These are phyloP conservation scores for Colletes latitarsis DNA, from an alignment of 1,140 invertebrate species.

Conservation along the genomic window DNA sequence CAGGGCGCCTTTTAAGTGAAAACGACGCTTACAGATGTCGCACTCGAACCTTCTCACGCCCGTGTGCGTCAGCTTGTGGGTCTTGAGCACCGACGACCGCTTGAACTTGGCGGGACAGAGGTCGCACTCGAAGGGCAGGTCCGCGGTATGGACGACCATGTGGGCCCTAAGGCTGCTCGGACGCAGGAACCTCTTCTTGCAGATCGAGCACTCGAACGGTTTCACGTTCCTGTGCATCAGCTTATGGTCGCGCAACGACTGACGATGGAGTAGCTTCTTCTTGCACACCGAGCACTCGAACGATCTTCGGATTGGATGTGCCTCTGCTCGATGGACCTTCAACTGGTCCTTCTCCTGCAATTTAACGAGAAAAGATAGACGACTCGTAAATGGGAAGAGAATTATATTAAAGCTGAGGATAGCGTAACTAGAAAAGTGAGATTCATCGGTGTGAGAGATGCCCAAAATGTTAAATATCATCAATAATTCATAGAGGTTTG, in stretches of 20 bases:
- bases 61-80: conserved; percentile 58
- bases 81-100: conserved; percentile 56
- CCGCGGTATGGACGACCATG: conserved; percentile 59
- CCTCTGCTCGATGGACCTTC: conserved; percentile 17
- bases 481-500: too few species aligned
- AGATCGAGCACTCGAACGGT: conserved; percentile 52
- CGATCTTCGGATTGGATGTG: conserved; percentile 16
- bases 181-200: conserved; percentile 53
- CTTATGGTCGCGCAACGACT: conserved; percentile 45
- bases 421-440: too few species aligned
- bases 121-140: conserved; percentile 50
- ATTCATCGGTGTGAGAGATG: too few species aligned
- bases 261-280: conserved; percentile 47
- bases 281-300: conserved; percentile 49
- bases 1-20: conserved; percentile 56
- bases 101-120: conserved; percentile 55
- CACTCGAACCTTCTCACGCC: conserved; percentile 57
- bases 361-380: too few species aligned
- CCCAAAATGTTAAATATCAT: too few species aligned
- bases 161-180: conserved; percentile 49
- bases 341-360: conserved; percentile 30
- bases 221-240: conserved; percentile 56
- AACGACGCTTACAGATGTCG: conserved; percentile 60
- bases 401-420: too few species aligned
- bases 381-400: too few species aligned